A percentile compares a stretch with the other conserved stretches of the same genome.
These are phyloP conservation scores for Antennarius maculatus DNA, from an alignment of 2,797 vertebrate species.

Conservation along the genomic window DNA sequence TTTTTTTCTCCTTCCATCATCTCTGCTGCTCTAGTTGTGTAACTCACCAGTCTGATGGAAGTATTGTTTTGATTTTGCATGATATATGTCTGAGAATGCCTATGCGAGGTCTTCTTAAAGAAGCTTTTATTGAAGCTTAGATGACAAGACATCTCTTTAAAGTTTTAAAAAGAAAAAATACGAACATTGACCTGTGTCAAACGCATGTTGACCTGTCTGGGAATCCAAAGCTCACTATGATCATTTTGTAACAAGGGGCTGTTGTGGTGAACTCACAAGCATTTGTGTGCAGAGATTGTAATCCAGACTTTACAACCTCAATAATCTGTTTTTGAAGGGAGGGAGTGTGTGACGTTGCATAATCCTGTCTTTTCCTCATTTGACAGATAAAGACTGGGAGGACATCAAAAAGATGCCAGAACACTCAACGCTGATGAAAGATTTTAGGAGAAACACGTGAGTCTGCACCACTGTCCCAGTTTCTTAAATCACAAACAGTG, in stretches of 20 bases:
- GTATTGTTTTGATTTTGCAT: constrained; percentile 32
- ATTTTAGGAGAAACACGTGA: constrained; percentile 99
- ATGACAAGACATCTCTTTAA: neutral
- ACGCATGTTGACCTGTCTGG: neutral
- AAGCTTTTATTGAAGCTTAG: neutral
- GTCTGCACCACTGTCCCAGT: constrained; percentile 68
- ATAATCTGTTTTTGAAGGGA: constrained; percentile 48
- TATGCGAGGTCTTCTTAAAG: neutral
- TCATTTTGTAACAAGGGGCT: neutral
- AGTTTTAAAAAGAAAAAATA: neutral
- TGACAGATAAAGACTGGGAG: constrained; percentile 99
- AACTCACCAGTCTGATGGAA: constrained; percentile 32
- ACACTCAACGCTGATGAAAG: constrained; percentile 99
- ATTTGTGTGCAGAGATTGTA: constrained; percentile 26
- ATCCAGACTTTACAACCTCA: constrained; percentile 28
- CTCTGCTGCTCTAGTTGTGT: constrained; percentile 41
- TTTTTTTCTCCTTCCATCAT: constrained; percentile 6
- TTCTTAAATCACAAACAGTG: constrained; percentile 34
- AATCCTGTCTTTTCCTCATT: constrained; percentile 66
- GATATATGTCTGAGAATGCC: constrained; percentile 6
- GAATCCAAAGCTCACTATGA: neutral
- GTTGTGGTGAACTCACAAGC: constrained; percentile 4
- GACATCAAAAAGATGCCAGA: constrained; percentile 99
- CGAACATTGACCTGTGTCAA: too few relatives aligned
- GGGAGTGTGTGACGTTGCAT: constrained; percentile 25